Conservation (phyloP, 2,888 invertebrate species). For the Syrista parreyssii region DNA sequence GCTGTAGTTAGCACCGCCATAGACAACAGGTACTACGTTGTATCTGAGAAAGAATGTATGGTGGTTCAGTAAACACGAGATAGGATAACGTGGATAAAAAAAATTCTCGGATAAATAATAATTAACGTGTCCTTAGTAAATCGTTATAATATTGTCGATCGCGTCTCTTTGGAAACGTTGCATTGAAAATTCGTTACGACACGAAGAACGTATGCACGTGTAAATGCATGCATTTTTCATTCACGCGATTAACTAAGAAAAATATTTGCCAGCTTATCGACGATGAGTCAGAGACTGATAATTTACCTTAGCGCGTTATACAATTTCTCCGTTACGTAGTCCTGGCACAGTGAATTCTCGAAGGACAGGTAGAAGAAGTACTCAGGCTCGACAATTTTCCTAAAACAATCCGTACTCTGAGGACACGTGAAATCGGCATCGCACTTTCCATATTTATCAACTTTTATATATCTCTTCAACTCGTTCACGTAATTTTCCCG, state of each 20-base stretch:
- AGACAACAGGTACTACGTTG: conserved; percentile 74
- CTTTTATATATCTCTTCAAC: conserved; percentile 69
- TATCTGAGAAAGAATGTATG: conserved; percentile 41
- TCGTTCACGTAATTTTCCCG: conserved; percentile 66
- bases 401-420: conserved; percentile 69
- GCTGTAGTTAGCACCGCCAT: conserved; percentile 75
- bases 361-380: conserved; percentile 80
- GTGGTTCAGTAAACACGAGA: background rate
- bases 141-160: no score
- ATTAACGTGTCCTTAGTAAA: no score
- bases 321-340: conserved; percentile 78
- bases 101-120: no score
- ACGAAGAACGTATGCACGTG: no score
- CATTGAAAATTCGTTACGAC: no score
- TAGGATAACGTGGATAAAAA: background rate
- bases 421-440: conserved; percentile 65
- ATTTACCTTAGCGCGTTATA: conserved; percentile 69
- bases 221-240: background rate
- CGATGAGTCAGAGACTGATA: background rate
- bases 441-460: conserved; percentile 76
- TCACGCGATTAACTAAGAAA: background rate
- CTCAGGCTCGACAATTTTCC: conserved; percentile 66
- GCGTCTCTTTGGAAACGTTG: no score
- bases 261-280: background rate
- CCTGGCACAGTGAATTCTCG: conserved; percentile 77